phyloP scores from a whole-genome alignment of 2,888 invertebrate genomes.

The Lochmaea crataegi region DNA sequence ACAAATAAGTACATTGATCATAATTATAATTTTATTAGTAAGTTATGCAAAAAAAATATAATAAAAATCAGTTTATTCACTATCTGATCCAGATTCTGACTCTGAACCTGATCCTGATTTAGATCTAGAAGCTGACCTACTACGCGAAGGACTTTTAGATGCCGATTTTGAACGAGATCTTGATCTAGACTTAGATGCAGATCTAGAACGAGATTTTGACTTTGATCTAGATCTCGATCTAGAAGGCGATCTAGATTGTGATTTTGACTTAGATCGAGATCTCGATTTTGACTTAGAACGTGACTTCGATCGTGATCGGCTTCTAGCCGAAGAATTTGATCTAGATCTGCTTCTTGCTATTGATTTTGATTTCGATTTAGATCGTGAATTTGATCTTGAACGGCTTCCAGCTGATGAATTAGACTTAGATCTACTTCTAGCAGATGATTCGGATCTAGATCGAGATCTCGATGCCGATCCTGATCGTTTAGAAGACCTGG shows the following conservation, averaged over 20 bases:
- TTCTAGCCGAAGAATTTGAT: constrained; percentile 56
- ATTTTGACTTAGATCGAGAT: constrained; percentile 58
- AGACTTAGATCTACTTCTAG: constrained; percentile 60
- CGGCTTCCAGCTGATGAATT: constrained; percentile 60
- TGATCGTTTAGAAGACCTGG: constrained; percentile 56
- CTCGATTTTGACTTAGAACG: constrained; percentile 56
- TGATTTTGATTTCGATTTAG: constrained; percentile 58
- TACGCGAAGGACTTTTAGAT: constrained; percentile 61
- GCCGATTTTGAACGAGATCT: constrained; percentile 61
- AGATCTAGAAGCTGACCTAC: constrained; percentile 59
- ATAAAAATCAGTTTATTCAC: constrained; percentile 45
- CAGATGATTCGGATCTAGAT: constrained; percentile 56
- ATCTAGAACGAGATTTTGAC: constrained; percentile 56
- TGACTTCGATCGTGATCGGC: constrained; percentile 59
- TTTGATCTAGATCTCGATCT: constrained; percentile 57
- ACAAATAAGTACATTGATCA: too few relatives aligned
- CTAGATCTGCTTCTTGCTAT: constrained; percentile 61
- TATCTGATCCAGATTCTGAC: constrained; percentile 47
- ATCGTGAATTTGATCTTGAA: constrained; percentile 60
- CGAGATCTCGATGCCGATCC: constrained; percentile 54
- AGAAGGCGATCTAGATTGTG: constrained; percentile 62
- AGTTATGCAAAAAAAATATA: not conserved
- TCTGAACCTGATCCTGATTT: constrained; percentile 60
- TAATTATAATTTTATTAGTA: too few relatives aligned
- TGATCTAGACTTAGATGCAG: constrained; percentile 54